phyloP scores from a whole-genome alignment of 2,888 invertebrate genomes.

The Cataglyphis livida region DNA sequence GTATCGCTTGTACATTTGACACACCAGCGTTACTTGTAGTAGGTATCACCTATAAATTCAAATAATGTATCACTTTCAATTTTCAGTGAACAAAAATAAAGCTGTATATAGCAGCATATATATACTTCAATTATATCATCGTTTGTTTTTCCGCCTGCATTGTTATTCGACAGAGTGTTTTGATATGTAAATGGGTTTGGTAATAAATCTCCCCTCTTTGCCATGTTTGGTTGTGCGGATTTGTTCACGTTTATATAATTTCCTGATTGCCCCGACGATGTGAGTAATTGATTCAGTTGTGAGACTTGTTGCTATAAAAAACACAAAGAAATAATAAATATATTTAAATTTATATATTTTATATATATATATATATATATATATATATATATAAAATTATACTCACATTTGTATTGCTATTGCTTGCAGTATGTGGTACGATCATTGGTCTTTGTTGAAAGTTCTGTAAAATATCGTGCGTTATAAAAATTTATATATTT shows the following conservation, averaged over 20 bases:
- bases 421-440: neutral
- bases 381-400: neutral
- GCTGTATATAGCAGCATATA: neutral
- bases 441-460: constrained; percentile 8
- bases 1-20: constrained; percentile 14
- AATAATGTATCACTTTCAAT: neutral
- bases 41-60: constrained; percentile 28
- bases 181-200: constrained; percentile 29
- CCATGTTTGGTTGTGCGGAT: neutral
- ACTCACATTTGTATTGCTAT: constrained; percentile 17
- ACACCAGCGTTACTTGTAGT: constrained; percentile 12
- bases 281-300: constrained; percentile 15
- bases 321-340: neutral
- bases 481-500: neutral
- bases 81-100: neutral
- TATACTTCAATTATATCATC: constrained; percentile 40
- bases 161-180: constrained; percentile 26
- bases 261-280: constrained; percentile 3
- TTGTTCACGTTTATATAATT: constrained; percentile 19
- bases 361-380: neutral
- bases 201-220: neutral
- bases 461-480: neutral
- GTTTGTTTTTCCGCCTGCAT: neutral
- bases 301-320: constrained; percentile 11
- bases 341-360: neutral